phyloP scores from a whole-genome alignment of 2,797 vertebrate species.

The Sciurus vulgaris region DNA sequence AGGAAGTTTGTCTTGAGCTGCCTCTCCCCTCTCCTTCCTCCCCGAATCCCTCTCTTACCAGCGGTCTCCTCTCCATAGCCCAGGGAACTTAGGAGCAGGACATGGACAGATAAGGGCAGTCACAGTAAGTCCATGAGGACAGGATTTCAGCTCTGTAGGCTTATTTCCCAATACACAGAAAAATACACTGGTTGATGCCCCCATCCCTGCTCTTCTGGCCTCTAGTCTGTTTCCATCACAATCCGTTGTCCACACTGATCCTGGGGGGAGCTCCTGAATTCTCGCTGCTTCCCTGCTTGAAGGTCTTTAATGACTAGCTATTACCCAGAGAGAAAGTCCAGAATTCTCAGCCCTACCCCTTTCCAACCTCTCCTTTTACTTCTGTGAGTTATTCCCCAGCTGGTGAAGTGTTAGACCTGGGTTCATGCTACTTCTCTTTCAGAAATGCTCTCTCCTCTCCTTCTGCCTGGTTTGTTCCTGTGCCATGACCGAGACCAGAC shows the following conservation, averaged over 20 bases:
- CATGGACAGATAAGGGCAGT: background rate
- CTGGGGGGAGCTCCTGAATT: background rate
- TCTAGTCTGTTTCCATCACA: background rate
- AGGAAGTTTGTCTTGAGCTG: slow-evolving; percentile 58
- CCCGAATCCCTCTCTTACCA: background rate
- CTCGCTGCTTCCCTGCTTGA: background rate
- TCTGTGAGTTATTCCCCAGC: background rate
- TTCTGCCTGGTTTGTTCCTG: background rate
- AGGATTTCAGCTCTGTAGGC: background rate
- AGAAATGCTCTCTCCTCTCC: background rate
- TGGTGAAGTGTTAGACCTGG: background rate
- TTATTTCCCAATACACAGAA: background rate
- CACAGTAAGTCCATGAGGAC: background rate
- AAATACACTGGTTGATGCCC: background rate
- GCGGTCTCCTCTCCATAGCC: background rate
- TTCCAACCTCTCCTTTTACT: background rate
- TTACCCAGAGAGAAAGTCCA: background rate
- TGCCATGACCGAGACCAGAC: background rate
- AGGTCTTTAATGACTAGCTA: background rate
- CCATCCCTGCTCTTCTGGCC: background rate
- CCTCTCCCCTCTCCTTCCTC: background rate
- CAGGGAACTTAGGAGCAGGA: background rate
- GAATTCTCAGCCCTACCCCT: background rate
- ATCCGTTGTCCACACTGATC: background rate
- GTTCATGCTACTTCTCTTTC: background rate